Conservation (phyloP, 2,888 invertebrate genomes). For the Drosophila parthenogenetica region DNA sequence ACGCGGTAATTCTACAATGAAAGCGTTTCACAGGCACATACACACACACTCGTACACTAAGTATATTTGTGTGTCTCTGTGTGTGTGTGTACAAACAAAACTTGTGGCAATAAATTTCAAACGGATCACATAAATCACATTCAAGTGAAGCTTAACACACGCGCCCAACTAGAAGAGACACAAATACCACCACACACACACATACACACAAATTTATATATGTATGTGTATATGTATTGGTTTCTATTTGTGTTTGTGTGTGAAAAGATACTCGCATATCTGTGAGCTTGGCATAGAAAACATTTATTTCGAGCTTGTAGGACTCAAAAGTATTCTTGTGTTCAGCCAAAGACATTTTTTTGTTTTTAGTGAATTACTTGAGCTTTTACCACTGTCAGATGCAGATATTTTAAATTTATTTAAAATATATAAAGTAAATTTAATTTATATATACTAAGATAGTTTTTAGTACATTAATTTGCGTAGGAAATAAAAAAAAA, state of each 20-base stretch:
- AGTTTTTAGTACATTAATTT: neutral
- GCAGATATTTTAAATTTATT: neutral
- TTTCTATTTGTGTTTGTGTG: conserved; percentile 4
- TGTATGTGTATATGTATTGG: neutral
- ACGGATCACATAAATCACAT: conserved; percentile 85
- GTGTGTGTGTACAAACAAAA: conserved; percentile 67
- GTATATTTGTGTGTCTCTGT: neutral
- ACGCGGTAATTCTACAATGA: conserved; percentile 71
- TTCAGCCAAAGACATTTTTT: neutral
- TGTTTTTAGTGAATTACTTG: neutral
- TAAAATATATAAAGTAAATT: neutral
- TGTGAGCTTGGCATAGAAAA: conserved; percentile 44
- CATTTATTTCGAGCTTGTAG: conserved; percentile 41
- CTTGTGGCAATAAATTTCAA: conserved; percentile 82
- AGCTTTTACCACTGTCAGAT: neutral
- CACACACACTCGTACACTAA: conserved; percentile 22
- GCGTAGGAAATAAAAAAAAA: no score
- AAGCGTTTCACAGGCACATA: conserved; percentile 49
- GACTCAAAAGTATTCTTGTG: conserved; percentile 16
- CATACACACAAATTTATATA: neutral
- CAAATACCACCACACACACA: conserved; percentile 43
- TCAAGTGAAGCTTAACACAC: conserved; percentile 83
- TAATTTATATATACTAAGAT: neutral
- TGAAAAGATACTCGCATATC: conserved; percentile 20
- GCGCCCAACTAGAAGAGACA: conserved; percentile 74